Conservation (phyloP, 2,797 vertebrate species). For the Australoheros facetus region DNA sequence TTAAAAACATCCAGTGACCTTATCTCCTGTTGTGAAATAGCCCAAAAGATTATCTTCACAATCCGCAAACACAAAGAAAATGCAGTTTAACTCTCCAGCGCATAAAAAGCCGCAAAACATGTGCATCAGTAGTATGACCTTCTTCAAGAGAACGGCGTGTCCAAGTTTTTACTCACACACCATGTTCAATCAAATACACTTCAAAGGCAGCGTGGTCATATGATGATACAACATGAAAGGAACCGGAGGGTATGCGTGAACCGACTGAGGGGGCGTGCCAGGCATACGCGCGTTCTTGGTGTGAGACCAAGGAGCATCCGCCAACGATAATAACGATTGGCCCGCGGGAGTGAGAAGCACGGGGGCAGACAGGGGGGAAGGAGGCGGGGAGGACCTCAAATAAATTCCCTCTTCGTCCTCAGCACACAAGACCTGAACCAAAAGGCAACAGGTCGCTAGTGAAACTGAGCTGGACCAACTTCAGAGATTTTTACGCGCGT, state of each 20-base stretch:
- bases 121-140: conserved; percentile 3
- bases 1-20: conserved; percentile 3
- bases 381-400: conserved; percentile 41
- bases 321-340: conserved; percentile 78
- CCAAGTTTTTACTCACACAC: conserved; percentile 18
- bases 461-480: neutral
- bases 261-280: conserved; percentile 51
- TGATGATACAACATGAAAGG: conserved; percentile 65
- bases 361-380: conserved; percentile 4
- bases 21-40: neutral
- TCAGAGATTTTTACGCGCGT: conserved; percentile 23
- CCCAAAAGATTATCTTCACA: neutral
- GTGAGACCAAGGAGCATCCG: conserved; percentile 67
- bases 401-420: conserved; percentile 58
- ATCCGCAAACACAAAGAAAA: conserved; percentile 5
- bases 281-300: conserved; percentile 26
- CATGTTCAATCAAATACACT: conserved; percentile 41
- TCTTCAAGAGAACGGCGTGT: conserved; percentile 11
- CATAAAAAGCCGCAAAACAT: neutral
- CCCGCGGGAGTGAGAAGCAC: conserved; percentile 60
- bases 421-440: conserved; percentile 35
- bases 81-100: neutral
- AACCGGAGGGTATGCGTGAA: conserved; percentile 10
- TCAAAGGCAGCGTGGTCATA: conserved; percentile 56
- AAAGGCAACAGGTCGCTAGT: conserved; percentile 17